These are phyloP conservation scores for Otis tarda DNA, from an alignment of 2,113 vertebrate genomes.

Conservation along the genomic window DNA sequence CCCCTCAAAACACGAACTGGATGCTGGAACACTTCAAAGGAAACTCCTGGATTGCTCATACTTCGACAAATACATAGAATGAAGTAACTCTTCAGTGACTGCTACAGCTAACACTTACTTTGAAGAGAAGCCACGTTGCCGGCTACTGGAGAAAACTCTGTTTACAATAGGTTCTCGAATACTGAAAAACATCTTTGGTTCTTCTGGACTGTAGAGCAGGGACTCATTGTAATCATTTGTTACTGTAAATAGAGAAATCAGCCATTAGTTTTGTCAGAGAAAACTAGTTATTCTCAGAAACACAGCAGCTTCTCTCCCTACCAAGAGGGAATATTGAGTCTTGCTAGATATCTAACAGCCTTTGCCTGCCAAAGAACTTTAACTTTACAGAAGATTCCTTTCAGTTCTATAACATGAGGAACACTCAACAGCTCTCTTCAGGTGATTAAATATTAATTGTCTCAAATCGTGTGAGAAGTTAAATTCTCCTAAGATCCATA, in stretches of 20 bases:
- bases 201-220: constrained; percentile 90
- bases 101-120: constrained; percentile 81
- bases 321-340: background rate
- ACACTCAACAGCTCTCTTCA: background rate
- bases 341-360: background rate
- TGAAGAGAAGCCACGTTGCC: constrained; percentile 90
- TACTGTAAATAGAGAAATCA: constrained; percentile 74
- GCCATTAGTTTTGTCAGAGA: background rate
- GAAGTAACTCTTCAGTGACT: background rate
- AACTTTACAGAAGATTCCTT: background rate
- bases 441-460: background rate
- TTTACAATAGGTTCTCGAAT: constrained; percentile 95
- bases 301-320: background rate
- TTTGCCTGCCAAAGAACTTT: background rate
- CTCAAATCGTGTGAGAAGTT: background rate
- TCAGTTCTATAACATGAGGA: background rate
- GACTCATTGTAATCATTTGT: constrained; percentile 92
- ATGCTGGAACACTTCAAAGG: background rate
- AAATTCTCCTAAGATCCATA: background rate
- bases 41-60: background rate
- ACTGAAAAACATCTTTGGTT: constrained; percentile 91
- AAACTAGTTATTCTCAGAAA: background rate
- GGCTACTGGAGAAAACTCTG: constrained; percentile 91
- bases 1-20: background rate
- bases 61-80: background rate